Evolutionary conservation across 2,888 invertebrate species (phyloP).

Genomic region (Andrena camellia): DNA sequence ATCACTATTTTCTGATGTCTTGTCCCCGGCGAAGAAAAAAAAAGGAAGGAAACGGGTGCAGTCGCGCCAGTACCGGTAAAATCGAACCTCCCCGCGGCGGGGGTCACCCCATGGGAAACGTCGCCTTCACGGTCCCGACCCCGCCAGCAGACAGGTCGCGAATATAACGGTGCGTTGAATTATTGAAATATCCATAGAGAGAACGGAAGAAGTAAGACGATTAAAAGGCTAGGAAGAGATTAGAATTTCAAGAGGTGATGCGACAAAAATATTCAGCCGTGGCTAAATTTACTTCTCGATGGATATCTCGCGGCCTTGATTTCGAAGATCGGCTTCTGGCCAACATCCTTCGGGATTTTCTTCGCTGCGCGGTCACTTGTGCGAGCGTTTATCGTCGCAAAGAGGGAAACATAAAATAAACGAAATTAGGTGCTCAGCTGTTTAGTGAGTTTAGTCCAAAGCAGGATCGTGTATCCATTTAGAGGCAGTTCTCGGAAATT

Average conservation of each 20-base stretch:
- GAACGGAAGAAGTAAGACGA: conserved; percentile 16
- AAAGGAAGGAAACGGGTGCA: no score
- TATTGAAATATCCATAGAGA: conserved; percentile 25
- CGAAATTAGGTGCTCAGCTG: no score
- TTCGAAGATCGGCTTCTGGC: conserved; percentile 59
- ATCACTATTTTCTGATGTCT: conserved; percentile 29
- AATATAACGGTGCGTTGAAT: conserved; percentile 36
- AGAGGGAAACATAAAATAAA: no score
- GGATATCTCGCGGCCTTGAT: conserved; percentile 70
- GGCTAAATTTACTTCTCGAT: conserved; percentile 49
- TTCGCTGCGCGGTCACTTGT: background rate
- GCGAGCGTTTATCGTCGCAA: background rate
- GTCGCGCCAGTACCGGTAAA: background rate
- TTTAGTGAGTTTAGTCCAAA: no score
- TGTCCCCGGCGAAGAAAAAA: background rate
- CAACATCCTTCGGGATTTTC: conserved; percentile 7
- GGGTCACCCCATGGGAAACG: background rate
- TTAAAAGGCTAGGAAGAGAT: conserved; percentile 44
- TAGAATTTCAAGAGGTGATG: conserved; percentile 44
- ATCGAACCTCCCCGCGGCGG: background rate
- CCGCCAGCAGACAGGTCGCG: no score
- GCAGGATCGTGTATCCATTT: no score
- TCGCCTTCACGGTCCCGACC: background rate
- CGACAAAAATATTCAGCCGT: conserved; percentile 49
- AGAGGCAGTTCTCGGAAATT: no score